Conservation (phyloP, 2,888 invertebrate genomes). For the Patella ulyssiponensis region DNA sequence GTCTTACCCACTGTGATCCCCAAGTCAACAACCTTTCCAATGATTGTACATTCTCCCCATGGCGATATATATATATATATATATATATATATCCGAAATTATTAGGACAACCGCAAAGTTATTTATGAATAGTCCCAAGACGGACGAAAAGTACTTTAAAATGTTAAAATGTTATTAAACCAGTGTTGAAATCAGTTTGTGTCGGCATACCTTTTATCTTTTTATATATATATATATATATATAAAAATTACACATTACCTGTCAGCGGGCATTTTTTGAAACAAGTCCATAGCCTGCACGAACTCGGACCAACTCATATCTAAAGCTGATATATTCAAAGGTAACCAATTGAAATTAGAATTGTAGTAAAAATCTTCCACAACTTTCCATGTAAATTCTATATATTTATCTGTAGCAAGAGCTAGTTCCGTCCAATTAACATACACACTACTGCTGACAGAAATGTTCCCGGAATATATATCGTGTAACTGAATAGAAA, state of each 20-base stretch:
- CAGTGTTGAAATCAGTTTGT: too few relatives aligned
- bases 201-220: too few relatives aligned
- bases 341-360: conserved; percentile 28
- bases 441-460: background rate
- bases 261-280: conserved; percentile 25
- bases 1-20: too few relatives aligned
- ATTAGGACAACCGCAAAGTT: too few relatives aligned
- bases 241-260: conserved; percentile 17
- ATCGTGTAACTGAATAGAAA: background rate
- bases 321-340: conserved; percentile 42
- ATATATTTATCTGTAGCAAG: background rate
- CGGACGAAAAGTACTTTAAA: too few relatives aligned
- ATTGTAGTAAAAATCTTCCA: background rate
- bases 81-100: too few relatives aligned
- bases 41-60: too few relatives aligned
- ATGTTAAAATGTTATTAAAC: too few relatives aligned
- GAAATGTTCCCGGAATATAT: background rate
- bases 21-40: too few relatives aligned
- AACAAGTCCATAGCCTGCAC: conserved; percentile 28
- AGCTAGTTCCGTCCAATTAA: conserved; percentile 5
- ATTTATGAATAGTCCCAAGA: too few relatives aligned
- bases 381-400: background rate
- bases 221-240: too few relatives aligned
- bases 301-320: conserved; percentile 50
- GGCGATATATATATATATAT: too few relatives aligned